Evolutionary conservation across 2,113 vertebrate genomes (phyloP), one percentile per base, ranked within the genome.

Genomic region (Vulpes ferrilata): DNA sequence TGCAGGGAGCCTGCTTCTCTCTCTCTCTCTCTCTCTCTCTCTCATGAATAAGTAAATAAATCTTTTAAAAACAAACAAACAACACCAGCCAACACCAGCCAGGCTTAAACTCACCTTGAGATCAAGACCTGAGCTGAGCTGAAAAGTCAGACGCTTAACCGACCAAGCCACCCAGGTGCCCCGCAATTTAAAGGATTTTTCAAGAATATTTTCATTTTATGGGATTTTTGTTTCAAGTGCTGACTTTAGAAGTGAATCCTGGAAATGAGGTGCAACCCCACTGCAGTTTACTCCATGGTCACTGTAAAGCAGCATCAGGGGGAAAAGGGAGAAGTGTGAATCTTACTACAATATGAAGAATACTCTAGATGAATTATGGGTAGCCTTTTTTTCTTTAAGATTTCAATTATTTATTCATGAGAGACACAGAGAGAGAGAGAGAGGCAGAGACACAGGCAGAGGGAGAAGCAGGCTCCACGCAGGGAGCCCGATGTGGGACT

Each of bases 181-280:
- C 32, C 17, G 38, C 38, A 95, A 90, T 79, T 84, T 65, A 90
- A 22, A 13, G 19, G 1, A 60, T 94, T 89, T 86, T 86, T 89
- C 83, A 81, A 30, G n/a, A 20, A 90, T 8, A 89, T 64, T 82
- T 91, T 85, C 87, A 97, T 35, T 51, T 92, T 85, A 80, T 1
- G 35, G 51, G 88, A 96, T 92, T 96, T 93, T 13, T 94, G 80
- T 69, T 64, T 91, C 7, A 53, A n/a, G 65, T 16, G 74, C 55
- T 85, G 73, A 86, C 59, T 69, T 85, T 23, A 81, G 19, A 80
- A 67, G 13, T 15, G 23, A 81, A 57, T 53, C 60, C n/a, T 74
- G 23, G 19, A 71, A 53, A 96, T 19, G 7, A 96, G 35, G 23
- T 51, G 4, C 67, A 92, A 79, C 8, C 51, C 79, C 17, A 91